Conservation (phyloP, 2,113 vertebrate species). For the Apodemus speciosus region DNA sequence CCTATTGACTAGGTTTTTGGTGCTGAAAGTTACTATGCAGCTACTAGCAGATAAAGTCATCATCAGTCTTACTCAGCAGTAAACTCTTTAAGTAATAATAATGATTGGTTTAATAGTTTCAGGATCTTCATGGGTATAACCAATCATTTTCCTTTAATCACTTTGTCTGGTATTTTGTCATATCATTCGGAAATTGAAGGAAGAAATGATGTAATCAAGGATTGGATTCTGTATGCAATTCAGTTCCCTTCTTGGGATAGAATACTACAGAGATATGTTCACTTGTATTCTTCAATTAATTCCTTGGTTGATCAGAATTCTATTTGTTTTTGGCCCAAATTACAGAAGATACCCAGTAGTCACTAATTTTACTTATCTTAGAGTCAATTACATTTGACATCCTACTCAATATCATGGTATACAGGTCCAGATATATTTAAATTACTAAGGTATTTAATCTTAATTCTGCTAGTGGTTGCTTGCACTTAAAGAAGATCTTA, state of each 20-base stretch:
- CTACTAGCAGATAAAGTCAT: neutral
- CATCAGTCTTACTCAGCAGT: neutral
- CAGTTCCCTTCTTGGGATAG: neutral
- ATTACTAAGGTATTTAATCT: neutral
- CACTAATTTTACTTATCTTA: neutral
- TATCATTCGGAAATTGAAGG: neutral
- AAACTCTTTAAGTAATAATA: neutral
- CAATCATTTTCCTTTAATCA: neutral
- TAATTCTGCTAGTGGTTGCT: neutral
- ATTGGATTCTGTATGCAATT: neutral
- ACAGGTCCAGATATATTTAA: neutral
- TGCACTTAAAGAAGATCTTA: neutral
- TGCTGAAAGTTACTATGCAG: neutral
- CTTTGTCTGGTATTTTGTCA: neutral
- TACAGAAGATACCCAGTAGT: neutral
- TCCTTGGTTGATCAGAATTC: neutral
- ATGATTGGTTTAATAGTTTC: neutral
- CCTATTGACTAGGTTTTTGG: neutral
- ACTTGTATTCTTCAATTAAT: neutral
- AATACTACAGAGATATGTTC: neutral
- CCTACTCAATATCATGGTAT: neutral
- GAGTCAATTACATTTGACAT: neutral
- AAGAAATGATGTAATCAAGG: neutral
- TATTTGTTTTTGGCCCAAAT: neutral
- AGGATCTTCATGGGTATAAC: too few relatives aligned